Evolutionary conservation across 2,113 vertebrate species (phyloP).

Genomic region (Semicossyphus pulcher): DNA sequence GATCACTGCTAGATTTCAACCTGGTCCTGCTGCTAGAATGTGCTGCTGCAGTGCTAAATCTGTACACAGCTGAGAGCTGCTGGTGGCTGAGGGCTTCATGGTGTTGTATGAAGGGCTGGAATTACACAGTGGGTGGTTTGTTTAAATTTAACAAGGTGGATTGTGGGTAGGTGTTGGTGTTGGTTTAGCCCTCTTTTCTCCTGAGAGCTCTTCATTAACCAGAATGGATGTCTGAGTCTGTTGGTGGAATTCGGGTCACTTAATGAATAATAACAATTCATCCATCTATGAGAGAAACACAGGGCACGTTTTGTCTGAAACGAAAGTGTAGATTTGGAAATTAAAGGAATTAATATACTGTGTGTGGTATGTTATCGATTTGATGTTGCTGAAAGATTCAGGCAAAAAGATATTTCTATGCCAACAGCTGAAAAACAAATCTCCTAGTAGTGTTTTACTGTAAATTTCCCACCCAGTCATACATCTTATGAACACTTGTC

Average conservation of each 20-base stretch:
- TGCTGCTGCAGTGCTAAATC: conserved; percentile 44
- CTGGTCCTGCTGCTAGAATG: conserved; percentile 4
- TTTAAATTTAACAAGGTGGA: conserved; percentile 46
- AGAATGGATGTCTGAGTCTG: not conserved
- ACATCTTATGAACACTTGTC: too few relatives aligned
- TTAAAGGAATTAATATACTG: too few relatives aligned
- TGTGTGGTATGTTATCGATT: too few relatives aligned
- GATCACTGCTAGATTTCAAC: not conserved
- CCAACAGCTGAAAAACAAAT: too few relatives aligned
- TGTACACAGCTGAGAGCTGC: conserved; percentile 38
- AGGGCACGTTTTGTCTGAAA: not conserved
- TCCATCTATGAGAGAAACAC: not conserved
- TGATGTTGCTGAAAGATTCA: too few relatives aligned
- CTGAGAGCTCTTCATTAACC: not conserved
- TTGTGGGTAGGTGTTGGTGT: conserved; percentile 12
- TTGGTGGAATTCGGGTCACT: not conserved
- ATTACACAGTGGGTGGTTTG: conserved; percentile 47
- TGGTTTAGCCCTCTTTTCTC: not conserved
- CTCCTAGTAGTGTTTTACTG: too few relatives aligned
- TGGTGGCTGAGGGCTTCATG: conserved; percentile 12
- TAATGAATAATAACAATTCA: not conserved
- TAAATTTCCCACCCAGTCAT: too few relatives aligned
- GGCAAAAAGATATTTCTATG: too few relatives aligned
- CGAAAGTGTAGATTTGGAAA: not conserved
- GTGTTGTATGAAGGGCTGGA: conserved; percentile 31